Percentiles rank a stretch among this genome's conserved stretches.
These are phyloP conservation scores for Triops longicaudatus DNA, from an alignment of 1,140 invertebrate genomes.

Conservation along the genomic window DNA sequence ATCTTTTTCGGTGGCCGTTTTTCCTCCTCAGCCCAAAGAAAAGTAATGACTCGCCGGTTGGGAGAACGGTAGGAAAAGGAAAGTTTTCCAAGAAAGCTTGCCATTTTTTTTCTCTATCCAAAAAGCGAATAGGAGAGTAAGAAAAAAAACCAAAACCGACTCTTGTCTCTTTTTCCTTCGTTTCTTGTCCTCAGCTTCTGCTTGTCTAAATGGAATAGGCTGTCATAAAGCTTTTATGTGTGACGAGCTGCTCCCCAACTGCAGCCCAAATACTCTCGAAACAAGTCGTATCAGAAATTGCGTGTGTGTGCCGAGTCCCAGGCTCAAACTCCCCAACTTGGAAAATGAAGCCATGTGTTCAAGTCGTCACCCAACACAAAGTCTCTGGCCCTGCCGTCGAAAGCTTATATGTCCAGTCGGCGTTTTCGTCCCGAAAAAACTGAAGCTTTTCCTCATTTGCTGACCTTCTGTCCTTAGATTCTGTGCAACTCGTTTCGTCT, in stretches of 20 bases:
- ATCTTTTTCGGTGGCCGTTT: background rate
- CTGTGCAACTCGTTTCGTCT: background rate
- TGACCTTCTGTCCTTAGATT: background rate
- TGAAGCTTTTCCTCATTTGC: background rate
- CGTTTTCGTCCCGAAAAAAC: background rate
- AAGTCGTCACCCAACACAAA: background rate
- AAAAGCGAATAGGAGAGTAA: background rate
- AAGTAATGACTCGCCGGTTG: background rate
- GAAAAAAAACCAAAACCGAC: background rate
- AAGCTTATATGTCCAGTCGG: background rate
- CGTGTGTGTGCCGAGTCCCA: background rate
- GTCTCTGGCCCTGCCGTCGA: too few relatives aligned
- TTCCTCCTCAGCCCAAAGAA: background rate
- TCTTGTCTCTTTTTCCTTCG: background rate
- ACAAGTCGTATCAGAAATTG: conserved; percentile 6
- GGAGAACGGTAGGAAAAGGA: background rate
- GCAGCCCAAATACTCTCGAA: background rate
- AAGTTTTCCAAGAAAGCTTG: background rate
- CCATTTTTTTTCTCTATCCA: background rate
- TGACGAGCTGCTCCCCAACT: conserved; percentile 13
- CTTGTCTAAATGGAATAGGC: conserved; percentile 9
- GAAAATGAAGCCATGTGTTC: conserved; percentile 1
- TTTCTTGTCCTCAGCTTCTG: background rate
- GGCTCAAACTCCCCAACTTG: background rate
- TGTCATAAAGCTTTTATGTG: conserved; percentile 15